Conservation (phyloP, 2,797 vertebrate species). For the Holocentrus rufus region DNA sequence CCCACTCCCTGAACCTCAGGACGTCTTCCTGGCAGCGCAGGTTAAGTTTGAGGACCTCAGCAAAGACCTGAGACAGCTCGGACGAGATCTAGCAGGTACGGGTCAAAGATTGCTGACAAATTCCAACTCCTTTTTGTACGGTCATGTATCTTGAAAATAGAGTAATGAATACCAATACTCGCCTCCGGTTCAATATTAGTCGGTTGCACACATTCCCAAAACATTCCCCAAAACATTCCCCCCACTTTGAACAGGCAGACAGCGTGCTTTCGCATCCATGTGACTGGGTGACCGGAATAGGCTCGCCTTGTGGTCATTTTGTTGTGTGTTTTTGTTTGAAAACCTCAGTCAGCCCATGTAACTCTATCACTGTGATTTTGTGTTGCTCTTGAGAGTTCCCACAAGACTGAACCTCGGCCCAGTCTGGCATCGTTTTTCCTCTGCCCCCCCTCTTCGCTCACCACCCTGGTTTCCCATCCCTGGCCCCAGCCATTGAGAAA, state of each 20-base stretch:
- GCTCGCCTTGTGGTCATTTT: slow-evolving; percentile 69
- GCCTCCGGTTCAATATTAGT: slow-evolving; percentile 14
- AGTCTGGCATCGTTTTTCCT: slow-evolving; percentile 69
- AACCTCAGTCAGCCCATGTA: slow-evolving; percentile 63
- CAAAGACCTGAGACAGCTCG: slow-evolving; percentile 89
- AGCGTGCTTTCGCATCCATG: slow-evolving; percentile 24
- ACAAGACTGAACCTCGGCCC: slow-evolving; percentile 60
- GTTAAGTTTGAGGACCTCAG: slow-evolving; percentile 94
- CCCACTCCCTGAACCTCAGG: slow-evolving; percentile 94
- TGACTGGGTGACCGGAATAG: slow-evolving; percentile 52
- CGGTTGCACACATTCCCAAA: slow-evolving; percentile 27
- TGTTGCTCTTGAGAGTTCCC: slow-evolving; percentile 54
- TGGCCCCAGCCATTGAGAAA: slow-evolving; percentile 67
- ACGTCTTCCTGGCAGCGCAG: slow-evolving; percentile 94
- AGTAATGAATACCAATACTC: slow-evolving; percentile 2
- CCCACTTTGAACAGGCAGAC: slow-evolving; percentile 27
- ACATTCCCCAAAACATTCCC: slow-evolving; percentile 21
- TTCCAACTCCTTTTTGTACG: not conserved
- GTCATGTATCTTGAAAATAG: not conserved
- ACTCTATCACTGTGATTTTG: slow-evolving; percentile 70
- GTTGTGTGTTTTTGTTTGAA: slow-evolving; percentile 70
- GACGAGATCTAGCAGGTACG: slow-evolving; percentile 90
- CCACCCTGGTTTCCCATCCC: slow-evolving; percentile 64
- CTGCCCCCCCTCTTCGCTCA: slow-evolving; percentile 41
- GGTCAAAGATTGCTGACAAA: slow-evolving; percentile 5